Conservation (phyloP, 2,888 invertebrate genomes). For the Caenorhabditis afra region DNA sequence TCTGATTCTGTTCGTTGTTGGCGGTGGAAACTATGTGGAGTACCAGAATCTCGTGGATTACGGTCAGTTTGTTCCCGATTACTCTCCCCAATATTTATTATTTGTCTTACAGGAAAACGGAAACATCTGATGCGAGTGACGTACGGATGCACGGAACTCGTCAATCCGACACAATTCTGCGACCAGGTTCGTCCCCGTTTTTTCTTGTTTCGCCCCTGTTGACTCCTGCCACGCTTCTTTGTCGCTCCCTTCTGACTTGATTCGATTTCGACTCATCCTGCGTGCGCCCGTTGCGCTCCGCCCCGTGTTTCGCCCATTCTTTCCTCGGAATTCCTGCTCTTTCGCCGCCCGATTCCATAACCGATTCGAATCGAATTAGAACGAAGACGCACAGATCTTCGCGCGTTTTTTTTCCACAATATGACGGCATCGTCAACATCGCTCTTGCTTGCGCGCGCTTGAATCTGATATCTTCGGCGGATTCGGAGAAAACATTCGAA, state of each 20-base stretch:
- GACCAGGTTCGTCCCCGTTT: constrained; percentile 85
- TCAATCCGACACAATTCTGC: constrained; percentile 94
- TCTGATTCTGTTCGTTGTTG: constrained; percentile 83
- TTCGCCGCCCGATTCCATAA: constrained; percentile 36
- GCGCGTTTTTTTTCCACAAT: constrained; percentile 4
- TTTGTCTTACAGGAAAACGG: constrained; percentile 85
- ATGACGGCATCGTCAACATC: constrained; percentile 37
- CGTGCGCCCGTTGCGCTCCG: constrained; percentile 13
- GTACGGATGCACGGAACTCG: constrained; percentile 95
- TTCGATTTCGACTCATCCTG: constrained; percentile 32
- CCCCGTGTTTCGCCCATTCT: constrained; percentile 14
- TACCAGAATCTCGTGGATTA: constrained; percentile 90
- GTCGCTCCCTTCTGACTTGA: constrained; percentile 31
- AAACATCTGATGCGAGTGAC: constrained; percentile 85
- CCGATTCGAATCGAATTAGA: constrained; percentile 51
- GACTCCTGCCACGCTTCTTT: constrained; percentile 29
- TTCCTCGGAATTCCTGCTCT: constrained; percentile 29
- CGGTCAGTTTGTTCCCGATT: constrained; percentile 18
- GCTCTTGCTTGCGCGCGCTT: not conserved
- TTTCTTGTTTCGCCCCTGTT: constrained; percentile 34
- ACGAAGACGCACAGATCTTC: constrained; percentile 13
- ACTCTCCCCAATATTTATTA: too few species aligned
- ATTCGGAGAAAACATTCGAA: not conserved
- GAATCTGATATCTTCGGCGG: constrained; percentile 11
- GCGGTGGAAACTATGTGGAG: constrained; percentile 94